phyloP scores from a whole-genome alignment of 37 sponge, comb jelly and placozoan species.

The Agelas oroides region DNA sequence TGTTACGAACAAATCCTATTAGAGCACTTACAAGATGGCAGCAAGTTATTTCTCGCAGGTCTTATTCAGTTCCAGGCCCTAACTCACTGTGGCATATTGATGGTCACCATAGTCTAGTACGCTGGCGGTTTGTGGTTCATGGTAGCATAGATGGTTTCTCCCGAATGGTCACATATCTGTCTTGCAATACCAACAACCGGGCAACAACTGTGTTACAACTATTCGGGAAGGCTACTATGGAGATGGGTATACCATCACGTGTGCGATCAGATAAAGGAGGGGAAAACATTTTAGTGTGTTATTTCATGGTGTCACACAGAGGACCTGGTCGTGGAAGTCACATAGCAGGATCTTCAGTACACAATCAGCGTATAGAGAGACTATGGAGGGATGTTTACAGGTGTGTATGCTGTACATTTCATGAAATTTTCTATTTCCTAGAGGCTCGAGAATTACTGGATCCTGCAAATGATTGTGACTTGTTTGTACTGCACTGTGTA shows the following conservation, averaged over 20 bases:
- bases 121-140: slow-evolving; percentile 50
- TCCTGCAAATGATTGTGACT: slow-evolving; percentile 14
- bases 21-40: slow-evolving; percentile 35
- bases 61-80: slow-evolving; percentile 38
- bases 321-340: slow-evolving; percentile 41
- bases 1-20: slow-evolving; percentile 22
- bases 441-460: slow-evolving; percentile 30
- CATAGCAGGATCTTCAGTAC: slow-evolving; percentile 47
- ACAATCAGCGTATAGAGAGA: slow-evolving; percentile 47
- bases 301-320: slow-evolving; percentile 25
- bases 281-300: slow-evolving; percentile 38
- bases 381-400: slow-evolving; percentile 62
- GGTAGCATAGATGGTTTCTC: slow-evolving; percentile 58
- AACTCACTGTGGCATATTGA: slow-evolving; percentile 61
- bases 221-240: slow-evolving; percentile 18
- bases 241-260: slow-evolving; percentile 26
- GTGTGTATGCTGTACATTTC: slow-evolving; percentile 48
- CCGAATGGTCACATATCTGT: slow-evolving; percentile 20
- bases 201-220: slow-evolving; percentile 28
- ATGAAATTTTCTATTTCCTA: slow-evolving; percentile 18
- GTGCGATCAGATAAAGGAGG: slow-evolving; percentile 52
- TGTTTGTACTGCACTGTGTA: slow-evolving; percentile 37
- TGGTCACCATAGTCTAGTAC: slow-evolving; percentile 51
- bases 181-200: slow-evolving; percentile 28
- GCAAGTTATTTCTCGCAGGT: slow-evolving; percentile 14